Evolutionary conservation across 2,797 vertebrate genomes (phyloP), one percentile per base, ranked within the genome.

Genomic region (Moxostoma hubbsi): DNA sequence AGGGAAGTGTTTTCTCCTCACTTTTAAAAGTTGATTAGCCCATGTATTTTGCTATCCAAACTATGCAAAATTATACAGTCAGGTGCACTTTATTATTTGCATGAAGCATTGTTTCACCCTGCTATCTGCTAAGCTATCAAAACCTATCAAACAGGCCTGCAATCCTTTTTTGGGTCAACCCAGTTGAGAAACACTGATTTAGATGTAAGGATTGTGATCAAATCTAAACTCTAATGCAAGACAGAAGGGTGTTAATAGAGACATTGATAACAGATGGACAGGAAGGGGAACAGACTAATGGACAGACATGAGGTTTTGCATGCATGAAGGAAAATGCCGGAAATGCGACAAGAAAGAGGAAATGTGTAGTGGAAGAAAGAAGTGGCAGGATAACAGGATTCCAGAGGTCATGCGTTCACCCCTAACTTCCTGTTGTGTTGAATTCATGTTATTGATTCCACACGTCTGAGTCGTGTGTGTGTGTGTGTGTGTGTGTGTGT

Each of bases 361-460:
- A 63, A 49, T 61, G 54, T 82, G 80, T 47, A 51, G 83, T 83
- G 81, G 85, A 87, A 87, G 89, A 91, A 92, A 90, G 84, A 82
- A 73, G 87, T 86, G 82, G 78, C 63, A 86, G 83, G 90, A 90
- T 91, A 94, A 93, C 93, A 93, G 93, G 93, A 93, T 90, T 89
- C 64, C 80, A 81, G 75, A 87, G 92, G 90, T 93, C 92, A 89
- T 64, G 63, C 82, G 58, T 54, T 88, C 90, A 92, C 89, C 92
- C 83, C 85, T 79, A 80, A 89, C 92, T 90, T 94, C 93, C 93
- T 93, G 92, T 91, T 92, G 88, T 90, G 91, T 86, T 85, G 87
- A 87, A 86, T 5, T 71, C 82, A 80, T 47, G 62, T 89, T 87
- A 92, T 91, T 90, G 84, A 83, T 89, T 91, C 87, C 89, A 92